Evolutionary conservation across 2,113 vertebrate species (phyloP).

Genomic region (Pedionomus torquatus): DNA sequence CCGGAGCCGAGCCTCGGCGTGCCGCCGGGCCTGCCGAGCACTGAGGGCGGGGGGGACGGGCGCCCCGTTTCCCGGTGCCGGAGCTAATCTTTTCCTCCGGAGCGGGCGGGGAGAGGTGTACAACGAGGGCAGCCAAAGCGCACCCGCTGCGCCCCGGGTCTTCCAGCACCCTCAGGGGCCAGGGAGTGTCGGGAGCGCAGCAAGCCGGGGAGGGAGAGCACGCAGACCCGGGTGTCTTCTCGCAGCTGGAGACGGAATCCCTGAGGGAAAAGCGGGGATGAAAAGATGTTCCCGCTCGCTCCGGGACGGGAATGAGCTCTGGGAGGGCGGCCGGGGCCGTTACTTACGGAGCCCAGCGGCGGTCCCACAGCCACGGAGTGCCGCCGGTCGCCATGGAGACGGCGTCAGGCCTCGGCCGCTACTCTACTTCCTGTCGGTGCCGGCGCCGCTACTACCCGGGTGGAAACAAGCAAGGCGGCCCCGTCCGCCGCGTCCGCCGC

Average conservation of each 20-base stretch:
- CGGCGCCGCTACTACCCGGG: background rate
- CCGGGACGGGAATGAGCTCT: background rate
- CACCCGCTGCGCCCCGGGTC: too few relatives aligned
- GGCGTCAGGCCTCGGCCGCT: background rate
- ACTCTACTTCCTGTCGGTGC: background rate
- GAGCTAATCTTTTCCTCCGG: background rate
- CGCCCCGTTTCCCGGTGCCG: background rate
- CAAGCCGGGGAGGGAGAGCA: rapidly evolving
- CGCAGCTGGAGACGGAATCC: background rate
- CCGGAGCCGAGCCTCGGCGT: background rate
- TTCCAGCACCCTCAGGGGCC: background rate
- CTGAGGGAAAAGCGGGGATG: background rate
- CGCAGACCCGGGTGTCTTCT: too few relatives aligned
- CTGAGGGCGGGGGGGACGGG: background rate
- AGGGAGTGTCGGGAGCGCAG: background rate
- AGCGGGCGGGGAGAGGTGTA: background rate
- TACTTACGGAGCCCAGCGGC: background rate
- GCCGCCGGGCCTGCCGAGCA: background rate
- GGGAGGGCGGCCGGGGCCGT: background rate
- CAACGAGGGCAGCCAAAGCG: rapidly evolving
- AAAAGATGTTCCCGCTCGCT: background rate
- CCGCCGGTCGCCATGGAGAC: constrained; percentile 71
- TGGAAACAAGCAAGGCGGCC: background rate
- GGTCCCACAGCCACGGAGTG: background rate
- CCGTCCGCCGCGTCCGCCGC: rapidly evolving